Evolutionary conservation across 2,888 invertebrate species (phyloP).

Genomic region (Sminthurinus aureus): DNA sequence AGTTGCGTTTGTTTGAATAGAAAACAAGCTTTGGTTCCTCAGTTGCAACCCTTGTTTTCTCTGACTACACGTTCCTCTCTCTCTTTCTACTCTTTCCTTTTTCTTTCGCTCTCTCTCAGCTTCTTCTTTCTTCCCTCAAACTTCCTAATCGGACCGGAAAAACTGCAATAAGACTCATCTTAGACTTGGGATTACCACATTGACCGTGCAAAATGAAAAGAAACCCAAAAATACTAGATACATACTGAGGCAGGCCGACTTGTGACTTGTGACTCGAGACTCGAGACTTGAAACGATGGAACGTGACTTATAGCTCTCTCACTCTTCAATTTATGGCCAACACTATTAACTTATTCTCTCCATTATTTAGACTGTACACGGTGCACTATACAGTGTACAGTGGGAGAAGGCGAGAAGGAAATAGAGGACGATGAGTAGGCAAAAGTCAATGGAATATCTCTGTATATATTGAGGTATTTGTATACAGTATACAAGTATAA

Average conservation of each 20-base stretch:
- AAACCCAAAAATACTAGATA: slow-evolving; percentile 12
- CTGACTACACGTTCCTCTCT: slow-evolving; percentile 55
- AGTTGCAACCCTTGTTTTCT: slow-evolving; percentile 58
- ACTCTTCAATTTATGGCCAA: not conserved
- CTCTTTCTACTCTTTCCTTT: not conserved
- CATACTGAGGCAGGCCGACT: not conserved
- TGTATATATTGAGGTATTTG: too few relatives aligned
- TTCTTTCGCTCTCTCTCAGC: not conserved
- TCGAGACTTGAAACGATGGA: not conserved
- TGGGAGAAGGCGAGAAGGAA: too few relatives aligned
- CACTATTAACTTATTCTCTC: slow-evolving; percentile 10
- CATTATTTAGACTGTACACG: not conserved
- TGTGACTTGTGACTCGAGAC: too few relatives aligned
- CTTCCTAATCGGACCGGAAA: slow-evolving; percentile 41
- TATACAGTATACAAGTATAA: too few relatives aligned
- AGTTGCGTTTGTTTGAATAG: slow-evolving; percentile 43
- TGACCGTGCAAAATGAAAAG: slow-evolving; percentile 48
- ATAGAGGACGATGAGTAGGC: too few relatives aligned
- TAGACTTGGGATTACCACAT: slow-evolving; percentile 41
- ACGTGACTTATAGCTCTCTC: not conserved
- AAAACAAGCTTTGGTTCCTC: slow-evolving; percentile 58
- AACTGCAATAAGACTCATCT: slow-evolving; percentile 47
- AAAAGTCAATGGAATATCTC: too few relatives aligned
- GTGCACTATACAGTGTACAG: too few relatives aligned
- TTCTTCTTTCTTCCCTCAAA: not conserved